phyloP scores from a whole-genome alignment of 1,140 invertebrate species.

The Sesamia nonagrioides region DNA sequence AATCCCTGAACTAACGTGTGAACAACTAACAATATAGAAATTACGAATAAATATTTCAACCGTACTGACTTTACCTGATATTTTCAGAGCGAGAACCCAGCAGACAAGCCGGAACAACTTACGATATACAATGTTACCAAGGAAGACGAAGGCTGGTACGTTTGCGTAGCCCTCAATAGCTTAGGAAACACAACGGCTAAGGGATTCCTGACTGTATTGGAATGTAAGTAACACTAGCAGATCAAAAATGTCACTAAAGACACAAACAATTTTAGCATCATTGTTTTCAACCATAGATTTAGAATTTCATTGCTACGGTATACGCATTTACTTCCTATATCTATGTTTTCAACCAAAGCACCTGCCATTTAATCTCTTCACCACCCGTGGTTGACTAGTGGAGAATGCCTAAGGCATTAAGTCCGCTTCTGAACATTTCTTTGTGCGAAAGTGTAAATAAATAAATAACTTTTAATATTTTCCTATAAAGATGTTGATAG shows the following conservation, averaged over 20 bases:
- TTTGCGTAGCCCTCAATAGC: constrained; percentile 95
- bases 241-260: neutral
- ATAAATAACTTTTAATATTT: too few species aligned
- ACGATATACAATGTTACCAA: constrained; percentile 94
- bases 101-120: constrained; percentile 91
- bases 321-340: too few species aligned
- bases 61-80: constrained; percentile 3
- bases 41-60: neutral
- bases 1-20: neutral
- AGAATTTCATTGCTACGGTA: too few species aligned
- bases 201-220: constrained; percentile 95
- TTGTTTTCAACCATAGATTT: too few species aligned
- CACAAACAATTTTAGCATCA: too few species aligned
- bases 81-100: constrained; percentile 76
- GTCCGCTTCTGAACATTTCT: too few species aligned
- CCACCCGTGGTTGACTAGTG: too few species aligned
- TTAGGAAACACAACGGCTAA: constrained; percentile 93
- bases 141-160: constrained; percentile 97
- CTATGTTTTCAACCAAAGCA: too few species aligned
- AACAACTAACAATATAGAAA: neutral
- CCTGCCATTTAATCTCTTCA: too few species aligned
- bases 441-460: too few species aligned
- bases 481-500: too few species aligned
- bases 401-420: too few species aligned
- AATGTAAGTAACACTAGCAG: constrained; percentile 88